Conservation (phyloP, 64 coral and sea anemone species). For the Pocillopora damicornis region DNA sequence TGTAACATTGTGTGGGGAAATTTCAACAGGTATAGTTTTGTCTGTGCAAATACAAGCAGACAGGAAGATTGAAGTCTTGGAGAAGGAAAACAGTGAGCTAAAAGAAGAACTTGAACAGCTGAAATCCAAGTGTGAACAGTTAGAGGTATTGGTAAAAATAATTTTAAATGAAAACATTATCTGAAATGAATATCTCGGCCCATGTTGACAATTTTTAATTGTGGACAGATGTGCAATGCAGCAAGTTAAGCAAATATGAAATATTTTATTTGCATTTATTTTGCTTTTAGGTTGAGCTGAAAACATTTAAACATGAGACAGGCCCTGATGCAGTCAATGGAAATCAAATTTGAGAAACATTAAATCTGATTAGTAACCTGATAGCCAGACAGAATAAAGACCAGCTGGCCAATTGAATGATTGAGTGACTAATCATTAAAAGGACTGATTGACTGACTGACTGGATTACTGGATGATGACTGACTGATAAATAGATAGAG, state of each 20-base stretch:
- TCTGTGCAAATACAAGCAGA: slow-evolving; percentile 94
- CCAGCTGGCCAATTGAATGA: no score
- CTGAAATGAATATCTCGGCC: no score
- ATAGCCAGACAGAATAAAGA: not conserved
- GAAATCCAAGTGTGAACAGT: slow-evolving; percentile 51
- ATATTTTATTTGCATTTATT: not conserved
- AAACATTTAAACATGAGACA: not conserved
- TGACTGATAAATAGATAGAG: no score
- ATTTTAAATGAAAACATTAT: not conserved
- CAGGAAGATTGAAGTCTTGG: slow-evolving; percentile 60
- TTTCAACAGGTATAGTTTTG: slow-evolving; percentile 78
- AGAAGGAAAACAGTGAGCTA: slow-evolving; percentile 60
- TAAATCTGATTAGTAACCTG: not conserved
- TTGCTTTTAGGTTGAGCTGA: slow-evolving; percentile 20
- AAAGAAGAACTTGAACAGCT: slow-evolving; percentile 68
- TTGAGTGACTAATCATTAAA: not conserved
- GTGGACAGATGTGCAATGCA: not conserved
- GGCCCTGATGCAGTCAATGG: not conserved
- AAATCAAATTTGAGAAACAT: not conserved
- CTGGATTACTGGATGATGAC: no score
- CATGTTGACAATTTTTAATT: no score
- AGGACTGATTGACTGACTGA: not conserved
- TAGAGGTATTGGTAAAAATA: slow-evolving; percentile 48
- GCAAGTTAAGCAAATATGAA: not conserved
- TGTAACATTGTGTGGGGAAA: no score